Evolutionary conservation across 2,888 invertebrate genomes (phyloP).

Genomic region (Zele albiditarsus): DNA sequence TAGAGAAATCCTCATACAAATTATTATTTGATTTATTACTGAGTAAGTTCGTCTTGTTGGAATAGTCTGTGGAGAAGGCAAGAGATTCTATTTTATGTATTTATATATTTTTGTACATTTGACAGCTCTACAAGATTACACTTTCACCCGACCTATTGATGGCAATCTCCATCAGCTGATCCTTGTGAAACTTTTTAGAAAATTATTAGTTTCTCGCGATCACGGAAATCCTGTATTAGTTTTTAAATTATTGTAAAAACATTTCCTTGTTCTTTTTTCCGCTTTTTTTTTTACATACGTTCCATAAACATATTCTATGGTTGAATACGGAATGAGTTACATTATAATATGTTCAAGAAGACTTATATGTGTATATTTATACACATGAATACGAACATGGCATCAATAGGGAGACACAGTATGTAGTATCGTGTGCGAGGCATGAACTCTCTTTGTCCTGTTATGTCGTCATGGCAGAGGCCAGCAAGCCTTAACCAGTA

Average conservation of each 20-base stretch:
- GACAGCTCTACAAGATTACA: neutral
- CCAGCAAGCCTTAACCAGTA: slow-evolving; percentile 8
- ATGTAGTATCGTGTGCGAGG: slow-evolving; percentile 62
- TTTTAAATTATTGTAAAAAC: neutral
- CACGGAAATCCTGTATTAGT: slow-evolving; percentile 5
- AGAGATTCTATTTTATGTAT: neutral
- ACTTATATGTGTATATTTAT: neutral
- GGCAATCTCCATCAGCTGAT: neutral
- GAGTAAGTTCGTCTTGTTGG: neutral
- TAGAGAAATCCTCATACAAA: neutral
- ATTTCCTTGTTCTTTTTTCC: slow-evolving; percentile 8
- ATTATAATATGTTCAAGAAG: neutral
- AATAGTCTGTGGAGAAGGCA: neutral
- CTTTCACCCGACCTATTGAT: neutral
- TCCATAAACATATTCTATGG: neutral
- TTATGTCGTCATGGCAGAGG: slow-evolving; percentile 64
- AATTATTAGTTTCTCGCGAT: neutral
- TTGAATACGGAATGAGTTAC: neutral
- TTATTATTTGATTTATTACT: neutral
- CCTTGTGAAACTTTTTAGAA: slow-evolving; percentile 5
- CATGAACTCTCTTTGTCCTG: slow-evolving; percentile 70
- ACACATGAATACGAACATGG: slow-evolving; percentile 16
- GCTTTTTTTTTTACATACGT: neutral
- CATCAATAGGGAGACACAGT: slow-evolving; percentile 31
- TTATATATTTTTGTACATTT: neutral